These are phyloP conservation scores for Enteromius trimaculatus DNA, from an alignment of 2,797 vertebrate species.

Conservation along the genomic window DNA sequence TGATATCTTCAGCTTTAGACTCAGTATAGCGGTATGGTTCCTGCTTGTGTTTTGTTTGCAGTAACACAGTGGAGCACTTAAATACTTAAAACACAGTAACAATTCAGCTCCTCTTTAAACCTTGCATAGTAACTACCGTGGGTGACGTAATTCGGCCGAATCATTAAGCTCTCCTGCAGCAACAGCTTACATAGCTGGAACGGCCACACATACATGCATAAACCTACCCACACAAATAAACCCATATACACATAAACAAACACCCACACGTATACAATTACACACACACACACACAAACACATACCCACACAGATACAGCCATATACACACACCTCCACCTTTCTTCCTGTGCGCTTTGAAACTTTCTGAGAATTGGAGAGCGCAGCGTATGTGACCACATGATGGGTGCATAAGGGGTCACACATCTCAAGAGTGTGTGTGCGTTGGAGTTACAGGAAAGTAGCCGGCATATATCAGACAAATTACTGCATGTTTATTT, in stretches of 20 bases:
- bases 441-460: conserved; percentile 28
- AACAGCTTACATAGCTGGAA: background rate
- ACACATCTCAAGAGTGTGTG: conserved; percentile 28
- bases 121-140: background rate
- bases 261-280: conserved; percentile 39
- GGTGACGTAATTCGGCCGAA: background rate
- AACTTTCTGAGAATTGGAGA: conserved; percentile 76
- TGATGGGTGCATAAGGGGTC: conserved; percentile 58
- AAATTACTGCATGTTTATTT: background rate
- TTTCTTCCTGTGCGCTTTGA: conserved; percentile 74
- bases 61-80: background rate
- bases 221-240: conserved; percentile 22
- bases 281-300: conserved; percentile 43
- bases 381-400: conserved; percentile 66
- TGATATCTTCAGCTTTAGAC: background rate
- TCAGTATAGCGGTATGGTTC: too few relatives aligned
- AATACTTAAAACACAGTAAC: background rate
- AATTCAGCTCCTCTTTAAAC: background rate
- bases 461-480: background rate
- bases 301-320: conserved; percentile 52
- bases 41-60: background rate
- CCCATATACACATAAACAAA: conserved; percentile 39
- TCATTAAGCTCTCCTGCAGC: background rate
- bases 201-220: background rate
- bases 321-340: conserved; percentile 61